phyloP scores from a whole-genome alignment of 1,140 invertebrate genomes.

The Lordiphosa clarofinis region DNA sequence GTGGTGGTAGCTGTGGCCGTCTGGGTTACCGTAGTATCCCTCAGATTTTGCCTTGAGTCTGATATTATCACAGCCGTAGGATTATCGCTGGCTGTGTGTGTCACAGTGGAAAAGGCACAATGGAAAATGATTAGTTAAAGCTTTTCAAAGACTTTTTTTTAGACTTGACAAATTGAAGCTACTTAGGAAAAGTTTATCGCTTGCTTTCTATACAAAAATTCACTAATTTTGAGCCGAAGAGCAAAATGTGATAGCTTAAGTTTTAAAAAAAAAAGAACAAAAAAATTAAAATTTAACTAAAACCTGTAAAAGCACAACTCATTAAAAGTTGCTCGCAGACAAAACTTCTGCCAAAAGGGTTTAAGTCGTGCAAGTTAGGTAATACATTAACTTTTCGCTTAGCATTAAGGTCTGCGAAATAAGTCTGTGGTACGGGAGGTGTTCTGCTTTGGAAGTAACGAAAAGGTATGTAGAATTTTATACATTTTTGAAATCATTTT shows the following conservation, averaged over 20 bases:
- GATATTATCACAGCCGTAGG: slow-evolving; percentile 79
- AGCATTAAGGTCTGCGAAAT: no score
- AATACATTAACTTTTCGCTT: slow-evolving; percentile 35
- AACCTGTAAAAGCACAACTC: slow-evolving; percentile 39
- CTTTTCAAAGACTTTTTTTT: not conserved
- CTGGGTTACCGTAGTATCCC: slow-evolving; percentile 71
- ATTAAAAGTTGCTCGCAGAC: slow-evolving; percentile 37
- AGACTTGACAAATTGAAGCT: no score
- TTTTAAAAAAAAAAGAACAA: not conserved
- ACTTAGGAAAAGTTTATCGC: no score
- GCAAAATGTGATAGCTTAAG: not conserved
- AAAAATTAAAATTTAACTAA: slow-evolving; percentile 32
- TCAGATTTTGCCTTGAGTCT: slow-evolving; percentile 78
- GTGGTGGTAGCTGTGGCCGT: slow-evolving; percentile 68
- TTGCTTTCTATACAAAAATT: no score
- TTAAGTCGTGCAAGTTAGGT: slow-evolving; percentile 34
- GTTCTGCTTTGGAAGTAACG: no score
- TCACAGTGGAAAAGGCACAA: slow-evolving; percentile 1
- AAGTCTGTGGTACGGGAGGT: no score
- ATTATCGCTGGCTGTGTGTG: slow-evolving; percentile 64
- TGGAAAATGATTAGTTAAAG: slow-evolving; percentile 16
- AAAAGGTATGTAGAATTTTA: no score
- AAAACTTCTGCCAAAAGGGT: slow-evolving; percentile 39
- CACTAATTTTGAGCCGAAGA: not conserved
- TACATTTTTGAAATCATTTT: no score